These are phyloP conservation scores for Cinclus cinclus DNA, from an alignment of 2,113 vertebrate species.

Conservation along the genomic window DNA sequence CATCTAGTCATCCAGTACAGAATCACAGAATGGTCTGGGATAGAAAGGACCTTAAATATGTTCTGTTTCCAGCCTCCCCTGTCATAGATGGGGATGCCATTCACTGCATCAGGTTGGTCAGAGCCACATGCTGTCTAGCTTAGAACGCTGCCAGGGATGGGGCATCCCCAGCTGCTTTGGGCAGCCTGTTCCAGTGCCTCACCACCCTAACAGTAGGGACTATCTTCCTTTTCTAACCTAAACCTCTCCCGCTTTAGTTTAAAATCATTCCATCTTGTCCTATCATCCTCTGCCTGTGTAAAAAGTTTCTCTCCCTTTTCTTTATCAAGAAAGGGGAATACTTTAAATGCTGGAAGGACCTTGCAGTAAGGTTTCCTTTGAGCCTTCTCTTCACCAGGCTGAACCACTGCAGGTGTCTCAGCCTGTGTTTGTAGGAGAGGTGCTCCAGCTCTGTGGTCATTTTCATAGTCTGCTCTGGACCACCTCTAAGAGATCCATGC, in stretches of 20 bases:
- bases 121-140: neutral
- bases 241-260: neutral
- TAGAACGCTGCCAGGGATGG: neutral
- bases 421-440: neutral
- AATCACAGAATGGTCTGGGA: neutral
- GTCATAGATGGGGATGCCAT: neutral
- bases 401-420: neutral
- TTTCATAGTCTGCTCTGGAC: neutral
- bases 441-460: neutral
- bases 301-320: neutral
- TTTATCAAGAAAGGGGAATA: neutral
- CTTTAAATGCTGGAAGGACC: neutral
- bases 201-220: too few relatives aligned
- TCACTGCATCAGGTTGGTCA: neutral
- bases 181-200: neutral
- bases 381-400: neutral
- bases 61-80: neutral
- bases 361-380: neutral
- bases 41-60: neutral
- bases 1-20: neutral
- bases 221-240: neutral
- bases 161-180: neutral
- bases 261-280: neutral
- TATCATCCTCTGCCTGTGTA: neutral
- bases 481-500: too few relatives aligned